Percentiles rank a stretch among this genome's conserved stretches.
Evolutionary conservation across 2,113 vertebrate genomes (phyloP).

Genomic region (Chaetodon trifascialis): DNA sequence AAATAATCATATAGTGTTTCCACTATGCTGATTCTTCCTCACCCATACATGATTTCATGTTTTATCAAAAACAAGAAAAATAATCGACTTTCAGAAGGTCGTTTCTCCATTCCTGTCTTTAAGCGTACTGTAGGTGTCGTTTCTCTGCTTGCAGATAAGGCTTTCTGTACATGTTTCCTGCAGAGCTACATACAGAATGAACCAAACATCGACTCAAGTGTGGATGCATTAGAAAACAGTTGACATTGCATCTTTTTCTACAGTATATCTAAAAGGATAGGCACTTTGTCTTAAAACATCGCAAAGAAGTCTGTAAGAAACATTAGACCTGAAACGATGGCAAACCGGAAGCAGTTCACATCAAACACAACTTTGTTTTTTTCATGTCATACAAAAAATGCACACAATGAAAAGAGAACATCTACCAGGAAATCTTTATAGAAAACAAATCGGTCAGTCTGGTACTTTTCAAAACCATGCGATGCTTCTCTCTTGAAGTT

Average conservation of each 20-base stretch:
- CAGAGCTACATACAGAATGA: constrained; percentile 66
- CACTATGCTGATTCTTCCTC: constrained; percentile 41
- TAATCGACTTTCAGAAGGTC: constrained; percentile 51
- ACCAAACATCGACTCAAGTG: constrained; percentile 61
- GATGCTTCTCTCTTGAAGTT: constrained; percentile 65
- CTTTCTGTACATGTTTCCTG: constrained; percentile 74
- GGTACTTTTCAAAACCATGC: constrained; percentile 61
- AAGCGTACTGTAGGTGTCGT: constrained; percentile 48
- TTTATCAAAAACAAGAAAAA: constrained; percentile 65
- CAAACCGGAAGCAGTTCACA: constrained; percentile 79
- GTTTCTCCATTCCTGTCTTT: constrained; percentile 40
- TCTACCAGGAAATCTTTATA: constrained; percentile 82
- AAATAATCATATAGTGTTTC: constrained; percentile 62
- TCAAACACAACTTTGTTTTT: constrained; percentile 63
- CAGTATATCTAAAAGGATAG: constrained; percentile 91
- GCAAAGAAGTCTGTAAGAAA: constrained; percentile 87
- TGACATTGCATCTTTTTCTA: constrained; percentile 85
- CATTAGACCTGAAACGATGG: constrained; percentile 87
- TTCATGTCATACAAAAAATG: constrained; percentile 86
- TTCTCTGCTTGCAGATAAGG: constrained; percentile 73
- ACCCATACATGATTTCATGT: constrained; percentile 38
- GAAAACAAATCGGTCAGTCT: constrained; percentile 78
- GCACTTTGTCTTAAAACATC: constrained; percentile 94
- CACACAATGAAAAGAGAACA: constrained; percentile 88
- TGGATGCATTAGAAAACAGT: constrained; percentile 79